These are phyloP conservation scores for Oophaga sylvatica DNA, from an alignment of 2,797 vertebrate genomes.

Conservation along the genomic window DNA sequence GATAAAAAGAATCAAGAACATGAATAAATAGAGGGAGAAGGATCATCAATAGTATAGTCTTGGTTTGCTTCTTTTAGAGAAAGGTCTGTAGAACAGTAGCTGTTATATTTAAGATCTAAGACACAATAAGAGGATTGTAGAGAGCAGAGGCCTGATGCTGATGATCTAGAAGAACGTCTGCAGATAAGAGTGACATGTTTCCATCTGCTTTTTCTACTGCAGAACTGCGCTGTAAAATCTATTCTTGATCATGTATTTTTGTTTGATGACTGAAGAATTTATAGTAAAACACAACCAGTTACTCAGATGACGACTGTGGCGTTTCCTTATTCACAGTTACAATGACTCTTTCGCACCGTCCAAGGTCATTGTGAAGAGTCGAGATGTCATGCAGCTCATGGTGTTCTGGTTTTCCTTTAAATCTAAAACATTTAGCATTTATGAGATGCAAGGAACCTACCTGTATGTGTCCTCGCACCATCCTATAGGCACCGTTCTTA, in stretches of 20 bases:
- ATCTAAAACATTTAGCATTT: too few relatives aligned
- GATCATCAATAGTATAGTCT: too few relatives aligned
- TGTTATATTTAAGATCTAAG: conserved; percentile 1
- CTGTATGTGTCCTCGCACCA: too few relatives aligned
- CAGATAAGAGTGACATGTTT: not conserved
- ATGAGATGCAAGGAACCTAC: too few relatives aligned
- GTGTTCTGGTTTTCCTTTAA: too few relatives aligned
- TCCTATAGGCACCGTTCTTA: too few relatives aligned
- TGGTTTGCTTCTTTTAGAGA: too few relatives aligned
- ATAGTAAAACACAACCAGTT: not conserved
- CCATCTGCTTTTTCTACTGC: not conserved
- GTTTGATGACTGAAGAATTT: not conserved
- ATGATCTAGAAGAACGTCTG: not conserved
- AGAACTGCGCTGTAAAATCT: not conserved
- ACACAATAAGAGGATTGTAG: not conserved
- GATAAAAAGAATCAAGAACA: too few relatives aligned
- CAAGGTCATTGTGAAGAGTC: too few relatives aligned
- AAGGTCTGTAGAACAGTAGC: not conserved
- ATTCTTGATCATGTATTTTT: not conserved
- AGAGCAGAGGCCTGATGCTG: not conserved
- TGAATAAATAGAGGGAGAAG: too few relatives aligned
- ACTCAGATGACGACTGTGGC: not conserved
- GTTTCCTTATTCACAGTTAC: not conserved
- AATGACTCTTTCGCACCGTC: too few relatives aligned
- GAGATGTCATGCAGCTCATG: too few relatives aligned